Base-by-base conservation (phyloP, 1,140 invertebrate genomes). In the Bombus soroeensis region DNA sequence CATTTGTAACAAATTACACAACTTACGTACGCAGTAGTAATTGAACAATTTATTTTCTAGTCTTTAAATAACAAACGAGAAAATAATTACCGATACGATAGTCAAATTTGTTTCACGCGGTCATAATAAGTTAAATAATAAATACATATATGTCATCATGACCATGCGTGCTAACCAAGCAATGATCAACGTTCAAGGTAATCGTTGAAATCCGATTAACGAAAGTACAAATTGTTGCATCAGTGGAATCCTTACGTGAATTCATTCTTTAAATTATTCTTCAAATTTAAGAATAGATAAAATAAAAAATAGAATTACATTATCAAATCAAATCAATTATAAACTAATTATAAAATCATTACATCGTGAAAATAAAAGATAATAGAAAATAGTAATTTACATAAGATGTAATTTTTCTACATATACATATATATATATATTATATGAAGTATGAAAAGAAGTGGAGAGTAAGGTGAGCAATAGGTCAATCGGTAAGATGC, bases 181-280 rank as follows among this genome's bases (percentile, higher is more conserved):
- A 70, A 34, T 39, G 66, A 43, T 37, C 34, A 75, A 62, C 73
- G 81, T 83, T 83, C 81, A 83, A 83, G 81, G 81, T 83, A 76
- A 83, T 83, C 72, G 81, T 70, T n/a, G 73, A 62, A 83, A 83
- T 83, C 81, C 81, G 59, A 83, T 83, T 83, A 83, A 68, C 75
- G 59, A 76, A 83, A 34, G 25, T 83, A 76, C 73, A 83, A 77
- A 83, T 83, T 77, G 59, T 62, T 83, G 81, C 37, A 73, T 34
- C 66, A 66, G 73, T 53, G 73, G 81, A 83, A 83, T 83, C 73
- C 81, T 76, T 83, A 77, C 62, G 53, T 32, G 62, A 28, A 37
- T 6, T 53, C 28, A 53, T 53, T 53, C 47, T 53, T 53, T 22
- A 34, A 18, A 25, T 53, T 25, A 76, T 76, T 68, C 76, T 39